Percentiles rank a stretch among this genome's conserved stretches.
Conservation (phyloP, 2,888 invertebrate species). For the Trypoxylon attenuatum region DNA sequence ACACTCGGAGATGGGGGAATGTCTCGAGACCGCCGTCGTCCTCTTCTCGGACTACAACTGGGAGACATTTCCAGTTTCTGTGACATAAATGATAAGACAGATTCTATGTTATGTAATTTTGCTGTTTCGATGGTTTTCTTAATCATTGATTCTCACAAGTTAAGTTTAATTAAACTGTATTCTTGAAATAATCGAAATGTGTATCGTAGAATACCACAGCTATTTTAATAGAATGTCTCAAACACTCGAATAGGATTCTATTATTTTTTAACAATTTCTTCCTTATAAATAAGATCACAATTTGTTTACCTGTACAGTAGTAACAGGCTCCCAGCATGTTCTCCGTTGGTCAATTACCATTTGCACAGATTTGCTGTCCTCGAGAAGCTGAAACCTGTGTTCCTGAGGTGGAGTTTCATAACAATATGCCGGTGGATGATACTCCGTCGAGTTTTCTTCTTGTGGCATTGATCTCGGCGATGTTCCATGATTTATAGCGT, state of each 20-base stretch:
- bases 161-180: no score
- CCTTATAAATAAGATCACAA: neutral
- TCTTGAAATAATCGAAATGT: no score
- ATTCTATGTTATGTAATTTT: no score
- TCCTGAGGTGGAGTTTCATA: constrained; percentile 69
- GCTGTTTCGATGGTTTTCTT: no score
- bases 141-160: no score
- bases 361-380: constrained; percentile 43
- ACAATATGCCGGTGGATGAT: constrained; percentile 62
- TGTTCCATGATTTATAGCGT: constrained; percentile 50
- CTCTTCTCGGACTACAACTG: constrained; percentile 65
- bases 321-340: constrained; percentile 63
- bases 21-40: constrained; percentile 67
- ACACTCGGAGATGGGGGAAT: constrained; percentile 78
- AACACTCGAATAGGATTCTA: no score
- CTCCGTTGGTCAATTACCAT: constrained; percentile 49
- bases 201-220: no score
- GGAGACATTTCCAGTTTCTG: constrained; percentile 63
- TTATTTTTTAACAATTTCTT: neutral
- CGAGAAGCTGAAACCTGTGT: constrained; percentile 56
- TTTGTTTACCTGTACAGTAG: constrained; percentile 56
- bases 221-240: no score
- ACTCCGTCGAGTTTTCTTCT: constrained; percentile 67
- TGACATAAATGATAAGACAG: neutral
- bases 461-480: constrained; percentile 64